Conservation (phyloP, 2,888 invertebrate genomes). For the Cheilosia vernalis region DNA sequence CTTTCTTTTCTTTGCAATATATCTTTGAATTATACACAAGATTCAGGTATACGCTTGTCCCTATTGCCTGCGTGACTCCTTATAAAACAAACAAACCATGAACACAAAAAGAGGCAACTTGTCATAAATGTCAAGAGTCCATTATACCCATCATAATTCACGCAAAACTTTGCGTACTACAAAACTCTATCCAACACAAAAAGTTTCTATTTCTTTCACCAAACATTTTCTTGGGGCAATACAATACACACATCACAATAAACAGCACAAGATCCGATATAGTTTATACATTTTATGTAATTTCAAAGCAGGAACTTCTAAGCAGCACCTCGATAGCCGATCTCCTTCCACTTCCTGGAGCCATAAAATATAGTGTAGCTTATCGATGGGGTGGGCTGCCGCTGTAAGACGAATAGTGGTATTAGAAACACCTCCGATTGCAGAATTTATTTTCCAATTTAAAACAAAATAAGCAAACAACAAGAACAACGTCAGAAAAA, state of each 20-base stretch:
- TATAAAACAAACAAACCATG: slow-evolving; percentile 16
- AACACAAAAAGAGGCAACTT: slow-evolving; percentile 30
- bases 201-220: slow-evolving; percentile 17
- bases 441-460: slow-evolving; percentile 71
- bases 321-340: slow-evolving; percentile 47
- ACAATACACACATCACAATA: slow-evolving; percentile 47
- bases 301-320: slow-evolving; percentile 20
- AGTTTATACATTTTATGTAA: not conserved
- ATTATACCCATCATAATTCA: slow-evolving; percentile 58
- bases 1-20: not conserved
- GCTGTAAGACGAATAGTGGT: slow-evolving; percentile 43
- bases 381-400: not conserved
- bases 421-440: slow-evolving; percentile 65
- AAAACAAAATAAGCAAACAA: slow-evolving; percentile 28
- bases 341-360: slow-evolving; percentile 11
- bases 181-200: slow-evolving; percentile 25
- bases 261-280: slow-evolving; percentile 51
- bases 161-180: slow-evolving; percentile 35
- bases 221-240: slow-evolving; percentile 16
- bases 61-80: slow-evolving; percentile 33
- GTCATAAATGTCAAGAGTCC: slow-evolving; percentile 58
- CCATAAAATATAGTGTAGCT: not conserved
- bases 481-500: not conserved
- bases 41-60: not conserved
- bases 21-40: not conserved